A percentile compares a stretch with the other conserved stretches of the same genome.
Conservation (phyloP, 2,797 vertebrate genomes). For the Capromys pilorides region DNA sequence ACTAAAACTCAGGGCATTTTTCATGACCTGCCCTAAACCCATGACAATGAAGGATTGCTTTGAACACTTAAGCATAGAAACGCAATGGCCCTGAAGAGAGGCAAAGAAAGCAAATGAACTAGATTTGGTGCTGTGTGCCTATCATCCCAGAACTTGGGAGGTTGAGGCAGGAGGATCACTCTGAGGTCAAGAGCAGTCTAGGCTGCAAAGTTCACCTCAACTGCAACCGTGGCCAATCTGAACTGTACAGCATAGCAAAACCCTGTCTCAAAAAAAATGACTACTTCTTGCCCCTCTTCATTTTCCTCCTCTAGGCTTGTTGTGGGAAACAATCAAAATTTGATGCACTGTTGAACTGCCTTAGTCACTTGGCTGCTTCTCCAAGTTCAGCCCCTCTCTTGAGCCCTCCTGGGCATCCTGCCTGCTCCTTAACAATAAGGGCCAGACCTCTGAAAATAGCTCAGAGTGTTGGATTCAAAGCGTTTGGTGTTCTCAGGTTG, state of each 20-base stretch:
- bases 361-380: background rate
- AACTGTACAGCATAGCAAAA: too few relatives aligned
- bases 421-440: background rate
- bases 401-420: background rate
- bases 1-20: background rate
- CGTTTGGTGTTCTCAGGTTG: conserved; percentile 23
- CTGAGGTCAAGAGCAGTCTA: too few relatives aligned
- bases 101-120: background rate
- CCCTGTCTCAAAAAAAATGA: background rate
- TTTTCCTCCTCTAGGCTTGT: background rate
- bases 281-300: background rate
- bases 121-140: too few relatives aligned
- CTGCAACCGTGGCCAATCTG: too few relatives aligned
- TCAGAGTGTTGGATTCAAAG: background rate
- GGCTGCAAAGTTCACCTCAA: too few relatives aligned
- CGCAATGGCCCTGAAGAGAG: background rate
- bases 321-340: background rate
- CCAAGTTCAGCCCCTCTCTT: background rate
- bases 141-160: too few relatives aligned
- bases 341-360: background rate
- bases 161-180: too few relatives aligned
- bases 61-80: background rate
- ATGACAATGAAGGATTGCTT: background rate
- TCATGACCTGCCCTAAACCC: rapidly evolving
- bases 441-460: background rate